phyloP scores from a whole-genome alignment of 2,797 vertebrate species.

The Borostomias antarcticus region DNA sequence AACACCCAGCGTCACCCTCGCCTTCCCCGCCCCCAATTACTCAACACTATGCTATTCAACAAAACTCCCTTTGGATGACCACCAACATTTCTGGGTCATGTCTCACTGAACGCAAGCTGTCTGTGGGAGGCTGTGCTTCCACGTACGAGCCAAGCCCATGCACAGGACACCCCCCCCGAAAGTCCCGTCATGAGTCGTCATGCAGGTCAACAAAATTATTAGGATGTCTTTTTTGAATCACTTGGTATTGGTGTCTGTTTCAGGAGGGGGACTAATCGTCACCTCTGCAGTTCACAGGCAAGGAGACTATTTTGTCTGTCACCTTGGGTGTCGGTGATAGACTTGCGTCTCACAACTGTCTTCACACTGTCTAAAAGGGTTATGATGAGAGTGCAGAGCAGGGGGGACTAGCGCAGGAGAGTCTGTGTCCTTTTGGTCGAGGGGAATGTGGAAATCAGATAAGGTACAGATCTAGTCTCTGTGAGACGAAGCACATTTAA shows the following conservation, averaged over 20 bases:
- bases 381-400: too few species aligned
- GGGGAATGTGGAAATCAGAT: too few species aligned
- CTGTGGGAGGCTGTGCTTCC: constrained; percentile 6
- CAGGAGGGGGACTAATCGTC: constrained; percentile 19
- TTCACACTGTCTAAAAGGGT: too few species aligned
- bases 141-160: too few species aligned
- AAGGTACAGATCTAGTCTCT: too few species aligned
- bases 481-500: too few species aligned
- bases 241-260: constrained; percentile 18
- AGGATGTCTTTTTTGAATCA: constrained; percentile 22
- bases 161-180: too few species aligned
- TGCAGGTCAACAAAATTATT: constrained; percentile 23
- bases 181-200: not conserved
- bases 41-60: constrained; percentile 46
- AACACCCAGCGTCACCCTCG: not conserved
- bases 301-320: constrained; percentile 20
- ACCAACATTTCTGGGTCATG: constrained; percentile 50
- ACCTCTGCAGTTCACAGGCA: constrained; percentile 14
- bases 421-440: too few species aligned
- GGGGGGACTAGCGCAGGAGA: too few species aligned
- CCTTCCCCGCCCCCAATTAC: constrained; percentile 23
- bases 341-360: too few species aligned
- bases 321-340: constrained; percentile 26
- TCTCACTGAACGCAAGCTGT: constrained; percentile 29
- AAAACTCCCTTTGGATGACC: constrained; percentile 51